phyloP scores from a whole-genome alignment of 2,797 vertebrate genomes.

The Antrozous pallidus region DNA sequence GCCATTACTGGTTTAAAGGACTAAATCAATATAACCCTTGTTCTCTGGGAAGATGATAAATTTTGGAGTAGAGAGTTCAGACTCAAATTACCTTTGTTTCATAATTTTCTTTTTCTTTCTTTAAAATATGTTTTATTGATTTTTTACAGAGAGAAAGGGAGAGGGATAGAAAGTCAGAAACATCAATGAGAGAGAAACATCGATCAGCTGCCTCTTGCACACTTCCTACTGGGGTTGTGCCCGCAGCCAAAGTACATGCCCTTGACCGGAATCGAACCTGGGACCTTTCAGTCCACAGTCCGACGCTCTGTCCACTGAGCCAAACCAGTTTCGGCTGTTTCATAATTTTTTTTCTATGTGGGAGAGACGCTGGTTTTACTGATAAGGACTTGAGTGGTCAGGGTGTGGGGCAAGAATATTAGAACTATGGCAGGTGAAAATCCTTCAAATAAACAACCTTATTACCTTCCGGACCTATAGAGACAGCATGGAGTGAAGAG shows the following conservation, averaged over 20 bases:
- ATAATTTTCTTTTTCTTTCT: slow-evolving; percentile 14
- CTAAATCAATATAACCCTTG: not conserved
- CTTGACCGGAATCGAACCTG: no score
- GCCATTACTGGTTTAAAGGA: not conserved
- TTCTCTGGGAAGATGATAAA: slow-evolving; percentile 1
- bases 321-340: no score
- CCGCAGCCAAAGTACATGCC: no score
- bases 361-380: not conserved
- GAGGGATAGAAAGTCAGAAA: no score
- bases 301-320: no score
- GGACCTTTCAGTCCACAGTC: no score
- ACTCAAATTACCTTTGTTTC: slow-evolving; percentile 30
- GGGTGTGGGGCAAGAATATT: slow-evolving; percentile 32
- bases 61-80: slow-evolving; percentile 35
- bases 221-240: no score
- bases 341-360: not conserved
- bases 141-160: no score
- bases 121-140: no score
- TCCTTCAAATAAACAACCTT: slow-evolving; percentile 37
- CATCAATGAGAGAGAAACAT: no score
- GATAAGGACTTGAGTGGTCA: not conserved
- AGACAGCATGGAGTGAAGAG: not conserved
- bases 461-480: slow-evolving; percentile 34
- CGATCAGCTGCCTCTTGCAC: no score
- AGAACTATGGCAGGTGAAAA: slow-evolving; percentile 40